These are phyloP conservation scores for Volucella inflata DNA, from an alignment of 2,888 invertebrate genomes.

Conservation along the genomic window DNA sequence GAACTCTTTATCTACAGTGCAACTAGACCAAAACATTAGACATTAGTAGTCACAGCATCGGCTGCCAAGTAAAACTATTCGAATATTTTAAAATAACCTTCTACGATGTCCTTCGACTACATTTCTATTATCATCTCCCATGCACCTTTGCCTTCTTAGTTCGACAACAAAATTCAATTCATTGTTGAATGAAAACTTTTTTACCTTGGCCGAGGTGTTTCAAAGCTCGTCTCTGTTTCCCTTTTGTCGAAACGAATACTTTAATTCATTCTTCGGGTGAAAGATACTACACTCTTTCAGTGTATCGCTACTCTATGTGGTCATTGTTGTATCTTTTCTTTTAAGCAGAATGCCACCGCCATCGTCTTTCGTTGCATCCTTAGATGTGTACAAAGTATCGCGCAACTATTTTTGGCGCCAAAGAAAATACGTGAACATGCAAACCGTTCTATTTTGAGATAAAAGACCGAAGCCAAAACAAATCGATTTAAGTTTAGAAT, in stretches of 20 bases:
- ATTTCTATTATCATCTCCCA: constrained; percentile 10
- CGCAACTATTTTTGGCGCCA: constrained; percentile 45
- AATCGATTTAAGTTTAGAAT: constrained; percentile 35
- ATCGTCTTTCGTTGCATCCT: no score
- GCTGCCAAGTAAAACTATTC: neutral
- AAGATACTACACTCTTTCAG: no score
- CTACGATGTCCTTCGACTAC: neutral
- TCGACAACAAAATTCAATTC: constrained; percentile 59
- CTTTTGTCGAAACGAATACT: constrained; percentile 23
- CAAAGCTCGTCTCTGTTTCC: constrained; percentile 3
- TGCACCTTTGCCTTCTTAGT: constrained; percentile 19
- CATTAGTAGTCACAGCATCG: neutral
- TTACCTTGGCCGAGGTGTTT: constrained; percentile 53
- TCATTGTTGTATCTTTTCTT: neutral
- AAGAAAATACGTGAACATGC: neutral
- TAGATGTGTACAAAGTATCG: neutral
- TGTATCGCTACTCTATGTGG: neutral
- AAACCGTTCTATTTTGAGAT: constrained; percentile 22
- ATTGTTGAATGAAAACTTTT: constrained; percentile 44
- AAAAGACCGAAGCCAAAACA: neutral
- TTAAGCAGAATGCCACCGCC: no score
- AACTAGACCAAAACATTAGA: no score
- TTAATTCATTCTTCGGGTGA: neutral
- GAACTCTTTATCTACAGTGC: no score
- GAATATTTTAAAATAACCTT: constrained; percentile 10